Conservation (phyloP, 2,797 vertebrate species). For the Lepidocolaptes lacrymiger region DNA sequence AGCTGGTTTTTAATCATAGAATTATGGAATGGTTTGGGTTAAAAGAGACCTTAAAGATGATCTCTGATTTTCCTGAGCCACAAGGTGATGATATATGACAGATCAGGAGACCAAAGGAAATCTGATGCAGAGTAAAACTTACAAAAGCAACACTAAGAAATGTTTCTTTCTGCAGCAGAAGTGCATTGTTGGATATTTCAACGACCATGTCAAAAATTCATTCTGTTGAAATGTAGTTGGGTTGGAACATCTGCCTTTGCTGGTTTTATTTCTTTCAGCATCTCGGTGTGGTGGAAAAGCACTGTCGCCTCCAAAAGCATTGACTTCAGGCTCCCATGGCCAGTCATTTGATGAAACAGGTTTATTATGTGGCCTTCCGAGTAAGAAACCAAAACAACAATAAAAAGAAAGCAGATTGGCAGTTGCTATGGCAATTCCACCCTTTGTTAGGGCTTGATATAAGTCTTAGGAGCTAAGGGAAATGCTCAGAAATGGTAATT, state of each 20-base stretch:
- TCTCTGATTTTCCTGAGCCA: not conserved
- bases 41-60: not conserved
- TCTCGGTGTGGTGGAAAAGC: not conserved
- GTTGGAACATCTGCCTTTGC: not conserved
- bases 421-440: conserved; percentile 66
- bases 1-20: not conserved
- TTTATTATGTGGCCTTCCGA: conserved; percentile 4
- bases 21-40: not conserved
- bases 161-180: not conserved
- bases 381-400: conserved; percentile 41
- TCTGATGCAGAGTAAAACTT: not conserved
- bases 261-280: not conserved
- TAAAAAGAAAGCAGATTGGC: conserved; percentile 38
- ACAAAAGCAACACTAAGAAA: not conserved
- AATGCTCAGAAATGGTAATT: conserved; percentile 55
- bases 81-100: not conserved
- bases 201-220: not conserved
- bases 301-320: not conserved
- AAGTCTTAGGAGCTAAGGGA: conserved; percentile 27
- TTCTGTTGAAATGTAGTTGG: not conserved
- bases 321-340: not conserved
- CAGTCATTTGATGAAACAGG: not conserved
- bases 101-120: not conserved
- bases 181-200: not conserved
- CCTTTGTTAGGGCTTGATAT: conserved; percentile 29